These are phyloP conservation scores for Peromyscus melanophrys DNA, from an alignment of 2,797 vertebrate genomes.

Conservation along the genomic window DNA sequence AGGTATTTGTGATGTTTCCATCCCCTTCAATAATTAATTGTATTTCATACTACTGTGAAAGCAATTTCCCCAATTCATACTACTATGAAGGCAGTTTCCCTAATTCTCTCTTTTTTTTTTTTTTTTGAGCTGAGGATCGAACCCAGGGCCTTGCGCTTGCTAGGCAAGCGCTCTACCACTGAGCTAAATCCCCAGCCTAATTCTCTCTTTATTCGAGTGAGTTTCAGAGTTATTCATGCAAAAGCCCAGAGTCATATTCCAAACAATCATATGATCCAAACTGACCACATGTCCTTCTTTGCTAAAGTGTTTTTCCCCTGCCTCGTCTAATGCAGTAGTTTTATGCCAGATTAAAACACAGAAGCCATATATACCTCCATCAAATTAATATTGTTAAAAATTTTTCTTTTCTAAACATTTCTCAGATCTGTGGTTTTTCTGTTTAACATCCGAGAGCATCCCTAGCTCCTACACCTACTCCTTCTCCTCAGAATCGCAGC, in stretches of 20 bases:
- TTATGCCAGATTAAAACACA: not conserved
- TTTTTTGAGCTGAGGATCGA: no score
- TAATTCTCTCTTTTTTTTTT: not conserved
- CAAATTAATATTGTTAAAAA: not conserved
- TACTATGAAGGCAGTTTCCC: not conserved
- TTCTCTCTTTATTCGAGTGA: not conserved
- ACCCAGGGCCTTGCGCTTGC: no score
- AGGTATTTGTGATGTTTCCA: not conserved
- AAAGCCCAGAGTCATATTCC: not conserved
- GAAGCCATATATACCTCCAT: not conserved
- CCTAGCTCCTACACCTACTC: not conserved
- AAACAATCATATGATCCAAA: not conserved
- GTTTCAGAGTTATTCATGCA: not conserved
- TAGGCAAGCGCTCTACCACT: no score
- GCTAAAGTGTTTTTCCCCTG: not conserved
- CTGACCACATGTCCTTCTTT: constrained; percentile 1
- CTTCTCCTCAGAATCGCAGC: not conserved
- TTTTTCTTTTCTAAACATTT: constrained; percentile 47
- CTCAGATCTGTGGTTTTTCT: not conserved
- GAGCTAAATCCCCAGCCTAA: no score
- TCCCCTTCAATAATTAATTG: not conserved
- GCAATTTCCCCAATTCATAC: not conserved
- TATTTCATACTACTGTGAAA: not conserved
- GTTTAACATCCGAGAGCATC: not conserved
- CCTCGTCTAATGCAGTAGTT: not conserved